Conservation (phyloP, 2,797 vertebrate genomes). For the Fistularia commersonii region DNA sequence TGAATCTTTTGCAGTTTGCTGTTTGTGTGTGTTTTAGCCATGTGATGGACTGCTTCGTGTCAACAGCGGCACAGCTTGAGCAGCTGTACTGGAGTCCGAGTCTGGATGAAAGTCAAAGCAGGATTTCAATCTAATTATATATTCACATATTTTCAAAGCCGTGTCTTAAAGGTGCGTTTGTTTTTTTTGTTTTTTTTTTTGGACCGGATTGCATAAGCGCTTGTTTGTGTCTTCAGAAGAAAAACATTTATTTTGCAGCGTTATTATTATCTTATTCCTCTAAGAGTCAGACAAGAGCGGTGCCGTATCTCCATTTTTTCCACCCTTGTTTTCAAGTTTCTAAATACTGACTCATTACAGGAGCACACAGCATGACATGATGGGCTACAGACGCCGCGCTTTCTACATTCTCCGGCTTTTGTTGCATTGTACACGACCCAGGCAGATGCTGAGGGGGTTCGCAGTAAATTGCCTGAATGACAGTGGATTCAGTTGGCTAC, state of each 20-base stretch:
- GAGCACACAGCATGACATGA: slow-evolving; percentile 53
- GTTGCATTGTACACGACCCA: slow-evolving; percentile 63
- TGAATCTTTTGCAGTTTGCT: slow-evolving; percentile 53
- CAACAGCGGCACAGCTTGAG: slow-evolving; percentile 34
- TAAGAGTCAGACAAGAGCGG: too few species aligned
- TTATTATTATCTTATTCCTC: slow-evolving; percentile 22
- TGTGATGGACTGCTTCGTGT: slow-evolving; percentile 38
- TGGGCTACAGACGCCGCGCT: slow-evolving; percentile 59
- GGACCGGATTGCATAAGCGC: too few species aligned
- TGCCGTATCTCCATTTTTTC: slow-evolving; percentile 37
- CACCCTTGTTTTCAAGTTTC: slow-evolving; percentile 52
- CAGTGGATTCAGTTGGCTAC: slow-evolving; percentile 60
- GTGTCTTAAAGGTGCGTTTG: too few species aligned
- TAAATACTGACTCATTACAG: slow-evolving; percentile 73
- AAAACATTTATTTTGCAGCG: slow-evolving; percentile 1
- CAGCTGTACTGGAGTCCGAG: slow-evolving; percentile 32
- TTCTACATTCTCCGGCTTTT: slow-evolving; percentile 61
- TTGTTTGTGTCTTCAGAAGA: too few species aligned
- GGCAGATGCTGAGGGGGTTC: slow-evolving; percentile 74
- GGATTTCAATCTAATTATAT: too few species aligned
- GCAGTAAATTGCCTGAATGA: slow-evolving; percentile 70
- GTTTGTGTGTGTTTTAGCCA: slow-evolving; percentile 48
- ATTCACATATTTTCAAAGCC: too few species aligned
- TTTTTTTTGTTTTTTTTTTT: too few species aligned
- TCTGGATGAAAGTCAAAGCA: too few species aligned